These are phyloP conservation scores for Papilio glaucus DNA, from an alignment of 1,140 invertebrate genomes.

Conservation along the genomic window DNA sequence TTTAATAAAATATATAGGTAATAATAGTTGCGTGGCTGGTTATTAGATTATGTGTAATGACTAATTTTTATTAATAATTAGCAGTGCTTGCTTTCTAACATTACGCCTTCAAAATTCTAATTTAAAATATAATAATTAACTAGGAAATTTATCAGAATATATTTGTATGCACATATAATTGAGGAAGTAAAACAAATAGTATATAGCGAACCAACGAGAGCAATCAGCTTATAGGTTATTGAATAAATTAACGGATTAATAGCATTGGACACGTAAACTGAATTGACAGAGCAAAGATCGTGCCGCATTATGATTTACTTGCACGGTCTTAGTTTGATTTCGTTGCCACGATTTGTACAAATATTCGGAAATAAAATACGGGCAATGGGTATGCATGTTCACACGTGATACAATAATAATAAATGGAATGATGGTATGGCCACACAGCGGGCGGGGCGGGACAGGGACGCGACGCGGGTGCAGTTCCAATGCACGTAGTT, in stretches of 20 bases:
- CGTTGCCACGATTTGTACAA: constrained; percentile 24
- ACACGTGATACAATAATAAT: constrained; percentile 12
- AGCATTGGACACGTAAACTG: constrained; percentile 19
- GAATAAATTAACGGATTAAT: constrained; percentile 16
- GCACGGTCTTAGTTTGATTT: constrained; percentile 12
- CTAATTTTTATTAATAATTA: too few relatives aligned
- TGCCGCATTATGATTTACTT: constrained; percentile 12
- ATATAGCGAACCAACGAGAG: too few relatives aligned
- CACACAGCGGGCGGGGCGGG: too few relatives aligned
- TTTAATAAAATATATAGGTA: too few relatives aligned
- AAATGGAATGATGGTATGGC: neutral
- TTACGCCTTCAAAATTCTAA: neutral
- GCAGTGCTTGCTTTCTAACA: neutral
- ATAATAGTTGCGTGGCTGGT: too few relatives aligned
- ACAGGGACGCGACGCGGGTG: too few relatives aligned
- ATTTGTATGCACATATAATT: constrained; percentile 9
- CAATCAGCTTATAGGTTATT: neutral
- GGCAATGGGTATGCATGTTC: neutral
- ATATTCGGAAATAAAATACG: constrained; percentile 20
- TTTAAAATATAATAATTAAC: neutral
- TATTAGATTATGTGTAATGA: too few relatives aligned
- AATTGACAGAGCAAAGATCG: constrained; percentile 21
- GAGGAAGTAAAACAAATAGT: constrained; percentile 23
- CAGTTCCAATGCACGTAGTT: too few relatives aligned
- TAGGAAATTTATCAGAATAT: constrained; percentile 20